Evolutionary conservation across 2,888 invertebrate genomes (phyloP), one percentile per base, ranked within the genome.

Genomic region (Eupithecia insigniata): DNA sequence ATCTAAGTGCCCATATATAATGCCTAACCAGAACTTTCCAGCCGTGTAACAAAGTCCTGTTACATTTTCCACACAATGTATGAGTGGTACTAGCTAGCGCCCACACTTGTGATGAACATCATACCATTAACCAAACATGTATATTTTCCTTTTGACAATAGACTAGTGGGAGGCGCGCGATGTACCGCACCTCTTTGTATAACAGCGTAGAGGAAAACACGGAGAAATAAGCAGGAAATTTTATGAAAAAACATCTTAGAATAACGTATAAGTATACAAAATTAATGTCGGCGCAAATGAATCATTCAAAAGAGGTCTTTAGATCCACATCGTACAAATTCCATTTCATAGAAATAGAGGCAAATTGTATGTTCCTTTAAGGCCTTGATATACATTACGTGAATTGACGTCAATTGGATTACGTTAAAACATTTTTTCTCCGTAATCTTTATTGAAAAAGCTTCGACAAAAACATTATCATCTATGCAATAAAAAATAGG

Each of bases 61-160:
- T 70, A 77, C 71, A 73, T 70, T 76, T 73, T 73, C 46, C 76
- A 73, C 73, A 76, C 74, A 69, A 71, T 73, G 69, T 66, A 70
- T 67, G 71, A 74, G 67, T 75, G 73, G 69, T 69, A 62, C 66
- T 60, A 55, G 66, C 66, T 60, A 55, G 75, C 75, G 67, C 74
- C 77, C 67, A 71, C 75, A 76, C 77, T 77, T 65, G 72, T 76
- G 72, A 76, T 79, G 76, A 77, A 73, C 74, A 74, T 70, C 72
- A 74, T 73, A 68, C 71, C 75, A 76, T 77, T 71, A 70, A 75
- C 73, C 68, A 64, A 65, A 68, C 58, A 12, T 64, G 58, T 46
- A 74, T 69, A 67, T 71, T 67, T 70, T 66, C 30, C 65, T 32
- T 65, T 55, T 64, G 64, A 64, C 64, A 64, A 64, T 64, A 36